Conservation (phyloP, 2,888 invertebrate species). For the Biston stratarius region DNA sequence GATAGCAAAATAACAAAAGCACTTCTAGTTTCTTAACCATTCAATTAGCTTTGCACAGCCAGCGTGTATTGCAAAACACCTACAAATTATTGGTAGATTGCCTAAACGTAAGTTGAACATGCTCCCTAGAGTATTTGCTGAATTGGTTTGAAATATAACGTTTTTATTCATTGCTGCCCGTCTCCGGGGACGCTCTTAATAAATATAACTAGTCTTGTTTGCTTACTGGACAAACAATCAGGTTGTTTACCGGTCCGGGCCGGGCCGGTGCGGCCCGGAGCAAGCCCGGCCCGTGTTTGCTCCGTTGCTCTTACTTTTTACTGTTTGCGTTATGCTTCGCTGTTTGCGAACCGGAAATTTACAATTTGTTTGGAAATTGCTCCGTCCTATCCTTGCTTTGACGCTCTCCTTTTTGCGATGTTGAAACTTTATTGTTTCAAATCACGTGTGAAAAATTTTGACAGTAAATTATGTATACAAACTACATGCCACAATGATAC, state of each 20-base stretch:
- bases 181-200: constrained; percentile 35
- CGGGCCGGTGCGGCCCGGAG: constrained; percentile 13
- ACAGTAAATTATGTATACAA: not conserved
- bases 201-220: constrained; percentile 28
- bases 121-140: constrained; percentile 26
- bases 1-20: not conserved
- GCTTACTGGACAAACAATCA: constrained; percentile 43
- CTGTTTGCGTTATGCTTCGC: constrained; percentile 33
- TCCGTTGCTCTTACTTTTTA: constrained; percentile 34
- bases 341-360: constrained; percentile 38
- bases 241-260: constrained; percentile 23
- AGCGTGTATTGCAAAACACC: not conserved
- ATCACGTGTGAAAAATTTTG: not conserved
- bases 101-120: constrained; percentile 4
- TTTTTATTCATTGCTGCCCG: constrained; percentile 23
- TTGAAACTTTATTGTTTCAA: not conserved
- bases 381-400: not conserved
- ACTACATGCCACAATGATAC: not conserved
- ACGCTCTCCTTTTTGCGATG: not conserved
- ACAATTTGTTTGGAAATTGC: constrained; percentile 23
- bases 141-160: constrained; percentile 14
- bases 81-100: not conserved
- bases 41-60: not conserved
- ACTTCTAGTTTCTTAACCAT: not conserved
- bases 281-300: constrained; percentile 29